A percentile compares a stretch with the other conserved stretches of the same genome.
phyloP scores from a whole-genome alignment of 2,888 invertebrate species.

The Lydus trimaculatus region DNA sequence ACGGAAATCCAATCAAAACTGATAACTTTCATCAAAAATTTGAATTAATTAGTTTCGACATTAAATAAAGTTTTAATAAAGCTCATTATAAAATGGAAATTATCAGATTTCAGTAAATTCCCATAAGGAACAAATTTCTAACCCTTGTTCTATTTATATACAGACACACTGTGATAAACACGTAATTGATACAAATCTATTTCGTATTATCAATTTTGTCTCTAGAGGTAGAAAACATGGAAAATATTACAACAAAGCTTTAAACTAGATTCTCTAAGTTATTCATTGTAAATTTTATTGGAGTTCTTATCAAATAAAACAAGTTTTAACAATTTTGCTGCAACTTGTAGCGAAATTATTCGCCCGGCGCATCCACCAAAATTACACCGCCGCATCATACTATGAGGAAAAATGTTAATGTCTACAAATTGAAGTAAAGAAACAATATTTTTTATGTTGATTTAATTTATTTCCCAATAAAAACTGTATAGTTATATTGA shows the following conservation, averaged over 20 bases:
- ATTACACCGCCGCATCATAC: too few species aligned
- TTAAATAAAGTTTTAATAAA: not conserved
- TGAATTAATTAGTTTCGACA: not conserved
- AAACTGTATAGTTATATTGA: not conserved
- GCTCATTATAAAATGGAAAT: not conserved
- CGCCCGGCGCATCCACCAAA: constrained; percentile 6
- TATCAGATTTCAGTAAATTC: not conserved
- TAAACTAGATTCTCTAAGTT: too few species aligned
- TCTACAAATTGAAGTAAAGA: too few species aligned
- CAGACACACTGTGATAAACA: not conserved
- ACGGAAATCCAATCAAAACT: not conserved
- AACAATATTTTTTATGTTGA: too few species aligned
- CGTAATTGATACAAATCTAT: not conserved
- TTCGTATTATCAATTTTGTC: not conserved
- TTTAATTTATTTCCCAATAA: too few species aligned
- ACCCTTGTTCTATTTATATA: not conserved
- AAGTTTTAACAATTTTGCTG: not conserved
- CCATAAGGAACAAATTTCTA: not conserved
- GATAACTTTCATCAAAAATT: not conserved
- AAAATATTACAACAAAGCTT: too few species aligned
- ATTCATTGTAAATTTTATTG: too few species aligned
- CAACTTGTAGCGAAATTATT: not conserved
- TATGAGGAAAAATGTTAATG: too few species aligned
- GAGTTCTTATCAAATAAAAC: not conserved
- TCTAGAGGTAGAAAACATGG: not conserved